Base-by-base conservation (phyloP, 1,140 invertebrate genomes). In the Cardiocondyla obscurior region DNA sequence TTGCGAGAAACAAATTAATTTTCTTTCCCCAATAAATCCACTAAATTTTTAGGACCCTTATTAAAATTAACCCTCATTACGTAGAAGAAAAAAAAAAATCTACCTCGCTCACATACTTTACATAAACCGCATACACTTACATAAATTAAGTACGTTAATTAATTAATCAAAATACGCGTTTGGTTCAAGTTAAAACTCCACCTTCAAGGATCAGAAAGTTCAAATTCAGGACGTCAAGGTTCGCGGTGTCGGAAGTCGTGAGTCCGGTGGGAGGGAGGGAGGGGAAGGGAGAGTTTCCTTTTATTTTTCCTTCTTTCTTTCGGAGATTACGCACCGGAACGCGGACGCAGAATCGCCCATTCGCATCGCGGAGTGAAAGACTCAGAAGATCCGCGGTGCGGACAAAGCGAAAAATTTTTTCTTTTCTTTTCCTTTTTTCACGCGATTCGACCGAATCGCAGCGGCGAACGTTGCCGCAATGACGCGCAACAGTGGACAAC, bases 401-500 rank as follows among this genome's bases (percentile, higher is more conserved):
- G n/a, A n/a, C 62, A n/a, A 19, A 70, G 36, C 12, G 55, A 76
- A 69, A n/a, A n/a, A n/a, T n/a, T n/a, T n/a, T n/a, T n/a, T n/a
- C n/a, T n/a, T n/a, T n/a, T n/a, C n/a, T n/a, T n/a, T n/a, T n/a
- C n/a, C 22, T 72, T 73, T 58, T 83, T 14, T 6, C 33, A 44
- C 22, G n/a, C 49, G 30, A 49, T 36, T 39, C 81, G 55, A 79
- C 76, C 67, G 83, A 53, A 46, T 76, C 58, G 39, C n/a, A 4
- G 19, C 1, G n/a, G 33, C 73, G 57, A 76, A 33, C 25, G 28
- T 76, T 76, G 53, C 42, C 19, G 51, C 58, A 64, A 70, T 85
- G 85, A 76, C 57, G 85, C 85, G 85, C 85, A 86, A 85, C 62
- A 84, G 85, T 77, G 77, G 64, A 77, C 57, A 85, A 57, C 73